phyloP scores from a whole-genome alignment of 2,888 invertebrate genomes.

The Drosophila hamatofila region DNA sequence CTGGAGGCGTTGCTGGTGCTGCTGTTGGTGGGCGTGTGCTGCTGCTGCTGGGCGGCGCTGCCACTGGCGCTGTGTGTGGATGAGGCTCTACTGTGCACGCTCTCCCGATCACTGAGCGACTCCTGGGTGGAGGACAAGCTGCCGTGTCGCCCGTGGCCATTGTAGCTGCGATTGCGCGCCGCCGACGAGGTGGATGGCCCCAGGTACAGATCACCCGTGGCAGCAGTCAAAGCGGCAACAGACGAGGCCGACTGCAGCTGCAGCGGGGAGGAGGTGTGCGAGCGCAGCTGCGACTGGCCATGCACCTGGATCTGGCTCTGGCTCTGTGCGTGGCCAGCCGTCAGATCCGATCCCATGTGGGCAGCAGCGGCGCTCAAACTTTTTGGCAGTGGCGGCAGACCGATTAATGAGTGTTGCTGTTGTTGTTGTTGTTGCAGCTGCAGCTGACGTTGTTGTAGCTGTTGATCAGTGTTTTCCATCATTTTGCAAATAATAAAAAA shows the following conservation, averaged over 20 bases:
- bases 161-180: constrained; percentile 72
- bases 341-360: constrained; percentile 23
- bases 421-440: constrained; percentile 26
- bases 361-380: constrained; percentile 91
- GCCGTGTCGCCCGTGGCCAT: constrained; percentile 79
- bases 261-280: constrained; percentile 68
- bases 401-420: constrained; percentile 82
- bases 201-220: constrained; percentile 72
- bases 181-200: constrained; percentile 80
- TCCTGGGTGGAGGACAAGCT: constrained; percentile 84
- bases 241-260: constrained; percentile 51
- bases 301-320: constrained; percentile 16
- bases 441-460: constrained; percentile 44
- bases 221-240: constrained; percentile 58
- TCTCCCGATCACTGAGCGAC: constrained; percentile 83
- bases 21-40: constrained; percentile 72
- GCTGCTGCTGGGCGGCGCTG: constrained; percentile 26
- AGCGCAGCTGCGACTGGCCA: constrained; percentile 43
- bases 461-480: constrained; percentile 71
- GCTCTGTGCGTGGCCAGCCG: constrained; percentile 11
- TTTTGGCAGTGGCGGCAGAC: constrained; percentile 94
- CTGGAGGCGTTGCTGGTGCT: constrained; percentile 83
- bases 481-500: constrained; percentile 38
- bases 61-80: constrained; percentile 80
- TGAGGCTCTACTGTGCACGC: constrained; percentile 82